phyloP scores from a whole-genome alignment of 2,797 vertebrate species.

The Chaetophractus vellerosus region DNA sequence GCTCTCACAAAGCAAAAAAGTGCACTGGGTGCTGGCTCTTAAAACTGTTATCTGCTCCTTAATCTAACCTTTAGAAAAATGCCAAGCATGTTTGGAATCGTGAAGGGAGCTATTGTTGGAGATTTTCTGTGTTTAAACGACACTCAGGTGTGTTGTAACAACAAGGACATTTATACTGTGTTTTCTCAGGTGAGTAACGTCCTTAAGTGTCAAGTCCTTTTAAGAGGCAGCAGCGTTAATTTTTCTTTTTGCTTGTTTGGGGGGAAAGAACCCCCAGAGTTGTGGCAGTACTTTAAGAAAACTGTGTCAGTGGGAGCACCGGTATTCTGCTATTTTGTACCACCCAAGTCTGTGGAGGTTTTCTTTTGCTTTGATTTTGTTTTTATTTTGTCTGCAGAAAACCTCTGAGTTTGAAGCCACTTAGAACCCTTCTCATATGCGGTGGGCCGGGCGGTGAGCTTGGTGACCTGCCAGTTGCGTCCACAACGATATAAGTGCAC shows the following conservation, averaged over 20 bases:
- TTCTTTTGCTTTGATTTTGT: constrained; percentile 35
- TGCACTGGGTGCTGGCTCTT: constrained; percentile 80
- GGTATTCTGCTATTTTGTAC: neutral
- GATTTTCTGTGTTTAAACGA: constrained; percentile 81
- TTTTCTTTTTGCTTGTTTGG: neutral
- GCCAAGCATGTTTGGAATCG: constrained; percentile 90
- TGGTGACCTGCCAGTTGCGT: neutral
- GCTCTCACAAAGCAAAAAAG: constrained; percentile 81
- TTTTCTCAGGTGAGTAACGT: constrained; percentile 88
- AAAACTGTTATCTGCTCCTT: constrained; percentile 89
- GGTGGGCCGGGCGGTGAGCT: accelerated
- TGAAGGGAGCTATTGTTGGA: constrained; percentile 88
- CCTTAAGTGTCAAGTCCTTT: constrained; percentile 68
- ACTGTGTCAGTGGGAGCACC: neutral
- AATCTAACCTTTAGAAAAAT: constrained; percentile 92
- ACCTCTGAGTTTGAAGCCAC: neutral
- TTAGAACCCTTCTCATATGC: neutral
- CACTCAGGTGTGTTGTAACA: constrained; percentile 87
- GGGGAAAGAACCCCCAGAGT: neutral
- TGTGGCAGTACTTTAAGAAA: constrained; percentile 57
- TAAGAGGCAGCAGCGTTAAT: constrained; percentile 34
- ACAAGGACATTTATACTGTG: constrained; percentile 77
- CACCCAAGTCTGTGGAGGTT: neutral
- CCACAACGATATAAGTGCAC: neutral
- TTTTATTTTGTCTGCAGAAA: constrained; percentile 70